A percentile compares a stretch with the other conserved stretches of the same genome.
Conservation (phyloP, 2,797 vertebrate genomes). For the Momotus momota region DNA sequence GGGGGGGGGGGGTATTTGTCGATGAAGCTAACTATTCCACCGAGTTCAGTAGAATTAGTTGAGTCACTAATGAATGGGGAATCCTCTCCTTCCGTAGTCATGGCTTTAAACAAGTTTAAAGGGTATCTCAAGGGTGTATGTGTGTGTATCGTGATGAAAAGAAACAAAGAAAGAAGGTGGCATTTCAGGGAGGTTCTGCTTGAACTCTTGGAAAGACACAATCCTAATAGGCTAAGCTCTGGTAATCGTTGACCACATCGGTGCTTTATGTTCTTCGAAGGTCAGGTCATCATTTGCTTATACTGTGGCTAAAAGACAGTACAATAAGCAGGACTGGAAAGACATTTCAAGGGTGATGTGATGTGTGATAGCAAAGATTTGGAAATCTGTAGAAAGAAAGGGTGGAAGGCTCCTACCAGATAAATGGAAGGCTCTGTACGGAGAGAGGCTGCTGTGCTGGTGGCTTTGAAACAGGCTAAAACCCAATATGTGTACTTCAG, state of each 20-base stretch:
- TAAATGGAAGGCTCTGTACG: rapidly evolving
- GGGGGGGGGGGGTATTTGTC: not conserved
- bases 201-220: not conserved
- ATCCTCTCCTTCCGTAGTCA: not conserved
- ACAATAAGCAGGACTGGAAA: not conserved
- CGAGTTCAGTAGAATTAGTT: not conserved
- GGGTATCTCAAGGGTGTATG: not conserved
- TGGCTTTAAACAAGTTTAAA: not conserved
- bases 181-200: not conserved
- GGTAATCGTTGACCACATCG: not conserved
- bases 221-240: not conserved
- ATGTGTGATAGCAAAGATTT: not conserved
- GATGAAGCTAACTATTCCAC: not conserved
- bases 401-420: not conserved
- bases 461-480: not conserved
- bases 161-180: not conserved
- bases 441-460: not conserved
- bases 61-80: not conserved
- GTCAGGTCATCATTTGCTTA: not conserved
- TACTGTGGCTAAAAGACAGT: not conserved
- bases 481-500: not conserved
- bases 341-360: not conserved
- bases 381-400: not conserved
- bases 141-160: not conserved
- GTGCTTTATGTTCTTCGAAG: not conserved